Evolutionary conservation across 92 coral and sea anemone species (phyloP).

Genomic region (Pocillopora grandis): DNA sequence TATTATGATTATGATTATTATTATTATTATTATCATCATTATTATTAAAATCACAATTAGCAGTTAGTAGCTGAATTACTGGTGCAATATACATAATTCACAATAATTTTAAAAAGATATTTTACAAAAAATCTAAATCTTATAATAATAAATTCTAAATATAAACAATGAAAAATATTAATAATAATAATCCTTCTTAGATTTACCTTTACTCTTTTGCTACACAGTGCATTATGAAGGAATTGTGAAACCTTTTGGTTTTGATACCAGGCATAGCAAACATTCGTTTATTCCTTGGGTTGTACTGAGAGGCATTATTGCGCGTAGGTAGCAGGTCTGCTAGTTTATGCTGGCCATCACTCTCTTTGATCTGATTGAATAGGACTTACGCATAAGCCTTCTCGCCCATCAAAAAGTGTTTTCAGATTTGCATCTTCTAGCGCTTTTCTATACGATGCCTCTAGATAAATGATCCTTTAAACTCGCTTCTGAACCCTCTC

Average conservation of each 20-base stretch:
- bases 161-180: too few species aligned
- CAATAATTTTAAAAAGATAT: too few species aligned
- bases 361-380: slow-evolving; percentile 25
- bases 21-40: too few species aligned
- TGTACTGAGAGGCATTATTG: slow-evolving; percentile 4
- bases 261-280: neutral
- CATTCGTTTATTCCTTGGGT: slow-evolving; percentile 13
- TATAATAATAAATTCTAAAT: too few species aligned
- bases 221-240: neutral
- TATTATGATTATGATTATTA: too few species aligned
- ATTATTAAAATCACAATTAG: too few species aligned
- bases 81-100: too few species aligned
- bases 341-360: slow-evolving; percentile 33
- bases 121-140: too few species aligned
- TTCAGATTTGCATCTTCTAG: slow-evolving; percentile 35
- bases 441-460: slow-evolving; percentile 42
- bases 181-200: too few species aligned
- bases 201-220: neutral
- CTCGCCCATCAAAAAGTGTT: slow-evolving; percentile 38
- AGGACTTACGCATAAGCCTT: slow-evolving; percentile 7
- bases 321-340: slow-evolving; percentile 35
- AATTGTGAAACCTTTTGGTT: neutral
- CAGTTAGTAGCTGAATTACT: too few species aligned
- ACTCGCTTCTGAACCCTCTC: slow-evolving; percentile 48
- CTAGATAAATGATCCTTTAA: slow-evolving; percentile 32